Conservation (phyloP, 1,140 invertebrate species). For the Brachionus calyciflorus region DNA sequence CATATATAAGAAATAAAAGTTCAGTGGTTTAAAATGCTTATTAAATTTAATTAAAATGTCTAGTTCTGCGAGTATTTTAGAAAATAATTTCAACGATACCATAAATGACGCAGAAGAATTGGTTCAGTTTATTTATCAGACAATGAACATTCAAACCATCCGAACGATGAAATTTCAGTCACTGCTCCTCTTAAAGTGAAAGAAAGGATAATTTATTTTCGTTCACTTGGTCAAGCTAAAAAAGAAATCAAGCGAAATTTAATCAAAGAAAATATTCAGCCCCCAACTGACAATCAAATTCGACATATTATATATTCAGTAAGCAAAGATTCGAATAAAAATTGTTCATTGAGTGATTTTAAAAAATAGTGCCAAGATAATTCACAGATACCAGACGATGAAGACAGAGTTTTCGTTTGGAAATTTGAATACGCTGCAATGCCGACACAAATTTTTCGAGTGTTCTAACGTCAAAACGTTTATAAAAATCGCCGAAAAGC, state of each 20-base stretch:
- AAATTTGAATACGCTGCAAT: neutral
- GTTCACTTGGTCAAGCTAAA: neutral
- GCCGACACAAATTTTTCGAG: neutral
- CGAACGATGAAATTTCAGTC: neutral
- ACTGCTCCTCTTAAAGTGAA: neutral
- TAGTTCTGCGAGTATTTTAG: neutral
- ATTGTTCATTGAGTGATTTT: neutral
- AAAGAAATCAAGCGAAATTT: too few species aligned
- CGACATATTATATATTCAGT: conserved; percentile 7
- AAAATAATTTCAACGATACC: neutral
- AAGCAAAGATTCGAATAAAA: neutral
- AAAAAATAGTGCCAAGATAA: conserved; percentile 14
- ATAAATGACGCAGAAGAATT: neutral
- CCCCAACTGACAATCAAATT: neutral
- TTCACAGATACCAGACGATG: neutral
- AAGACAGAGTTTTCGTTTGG: neutral
- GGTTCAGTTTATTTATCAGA: neutral
- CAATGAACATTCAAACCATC: conserved; percentile 26
- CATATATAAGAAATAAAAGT: neutral
- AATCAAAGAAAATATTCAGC: conserved; percentile 10
- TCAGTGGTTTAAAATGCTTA: too few species aligned
- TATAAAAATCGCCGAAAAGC: neutral
- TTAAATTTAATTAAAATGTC: neutral
- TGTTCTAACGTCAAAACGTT: neutral
- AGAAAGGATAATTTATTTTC: conserved; percentile 7